A percentile compares a stretch with the other conserved stretches of the same genome.
Conservation (phyloP, 2,797 vertebrate genomes). For the Nasua narica region DNA sequence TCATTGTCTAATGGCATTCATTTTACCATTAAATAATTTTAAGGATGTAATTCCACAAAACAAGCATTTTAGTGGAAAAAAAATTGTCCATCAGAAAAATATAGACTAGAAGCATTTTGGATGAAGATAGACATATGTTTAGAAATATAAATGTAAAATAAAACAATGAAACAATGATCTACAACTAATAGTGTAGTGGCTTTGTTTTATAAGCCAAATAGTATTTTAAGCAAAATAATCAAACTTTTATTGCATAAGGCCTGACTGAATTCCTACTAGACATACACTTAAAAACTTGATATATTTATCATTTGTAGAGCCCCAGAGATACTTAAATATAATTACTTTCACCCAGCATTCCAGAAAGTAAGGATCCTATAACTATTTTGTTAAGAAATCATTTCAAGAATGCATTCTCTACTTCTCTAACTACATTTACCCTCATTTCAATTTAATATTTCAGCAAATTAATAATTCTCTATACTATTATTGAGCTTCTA, state of each 20-base stretch:
- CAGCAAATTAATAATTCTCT: constrained; percentile 3
- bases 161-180: constrained; percentile 6
- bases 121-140: constrained; percentile 41
- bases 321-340: background rate
- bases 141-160: constrained; percentile 36
- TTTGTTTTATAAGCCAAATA: constrained; percentile 34
- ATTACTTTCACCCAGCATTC: background rate
- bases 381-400: background rate
- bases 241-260: background rate
- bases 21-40: background rate
- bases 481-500: background rate
- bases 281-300: background rate
- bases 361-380: background rate
- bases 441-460: background rate
- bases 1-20: background rate
- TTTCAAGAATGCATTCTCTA: background rate
- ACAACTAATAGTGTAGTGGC: background rate
- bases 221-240: background rate
- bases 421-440: background rate
- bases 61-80: background rate
- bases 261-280: background rate
- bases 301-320: background rate
- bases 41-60: background rate
- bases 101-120: background rate
- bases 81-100: background rate